Percentiles rank a stretch among this genome's conserved stretches.
Evolutionary conservation across 2,888 invertebrate species (phyloP).

Genomic region (Sceliomorpha sp.): DNA sequence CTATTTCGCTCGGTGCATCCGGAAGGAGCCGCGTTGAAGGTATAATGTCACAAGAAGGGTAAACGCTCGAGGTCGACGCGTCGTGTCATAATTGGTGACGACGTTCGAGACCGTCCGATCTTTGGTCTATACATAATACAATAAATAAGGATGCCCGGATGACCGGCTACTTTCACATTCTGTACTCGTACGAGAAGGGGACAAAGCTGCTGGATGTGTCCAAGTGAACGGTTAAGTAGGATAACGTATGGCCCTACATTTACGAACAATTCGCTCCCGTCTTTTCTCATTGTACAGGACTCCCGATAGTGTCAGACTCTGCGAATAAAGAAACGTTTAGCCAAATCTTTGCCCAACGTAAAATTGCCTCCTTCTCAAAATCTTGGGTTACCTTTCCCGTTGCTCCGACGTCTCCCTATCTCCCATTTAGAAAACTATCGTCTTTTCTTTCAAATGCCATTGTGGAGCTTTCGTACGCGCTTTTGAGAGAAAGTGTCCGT

Average conservation of each 20-base stretch:
- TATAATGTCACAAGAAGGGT: slow-evolving; percentile 26
- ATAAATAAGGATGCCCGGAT: slow-evolving; percentile 56
- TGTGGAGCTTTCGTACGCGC: too few relatives aligned
- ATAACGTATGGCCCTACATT: slow-evolving; percentile 18
- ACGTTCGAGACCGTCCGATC: slow-evolving; percentile 34
- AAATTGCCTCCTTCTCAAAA: too few relatives aligned
- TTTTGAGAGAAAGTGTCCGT: too few relatives aligned
- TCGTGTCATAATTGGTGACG: slow-evolving; percentile 43
- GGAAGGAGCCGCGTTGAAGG: slow-evolving; percentile 30
- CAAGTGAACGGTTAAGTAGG: slow-evolving; percentile 28
- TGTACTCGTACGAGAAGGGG: slow-evolving; percentile 34
- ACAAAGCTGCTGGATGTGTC: slow-evolving; percentile 28
- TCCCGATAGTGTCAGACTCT: too few relatives aligned
- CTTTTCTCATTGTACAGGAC: slow-evolving; percentile 3
- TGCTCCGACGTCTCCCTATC: too few relatives aligned
- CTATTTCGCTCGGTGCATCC: slow-evolving; percentile 31
- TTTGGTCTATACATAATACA: slow-evolving; percentile 37
- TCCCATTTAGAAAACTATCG: too few relatives aligned
- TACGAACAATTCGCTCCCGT: not conserved
- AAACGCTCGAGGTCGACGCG: slow-evolving; percentile 35
- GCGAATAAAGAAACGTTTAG: too few relatives aligned
- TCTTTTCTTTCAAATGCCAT: too few relatives aligned
- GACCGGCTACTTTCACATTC: slow-evolving; percentile 64
- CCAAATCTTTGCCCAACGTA: too few relatives aligned
- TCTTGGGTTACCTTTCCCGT: too few relatives aligned